Base-by-base conservation (phyloP, 2,113 vertebrate species). In the Platanista minor region DNA sequence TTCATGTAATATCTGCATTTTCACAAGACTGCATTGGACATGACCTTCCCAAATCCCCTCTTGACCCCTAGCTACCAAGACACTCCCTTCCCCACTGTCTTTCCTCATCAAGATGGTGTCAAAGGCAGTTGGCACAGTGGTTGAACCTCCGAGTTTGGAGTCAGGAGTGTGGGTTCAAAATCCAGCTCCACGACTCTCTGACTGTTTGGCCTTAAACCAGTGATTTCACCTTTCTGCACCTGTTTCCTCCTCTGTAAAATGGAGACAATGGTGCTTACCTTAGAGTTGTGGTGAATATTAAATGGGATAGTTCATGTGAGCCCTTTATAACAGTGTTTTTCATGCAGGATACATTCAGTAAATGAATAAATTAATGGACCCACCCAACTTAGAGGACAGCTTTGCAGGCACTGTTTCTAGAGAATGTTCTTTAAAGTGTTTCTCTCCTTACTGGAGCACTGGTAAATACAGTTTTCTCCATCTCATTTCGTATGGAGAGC, bases 31-130 rank as follows among this genome's bases (percentile, higher is more conserved):
- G n/a, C 5, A 1, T 0, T 27, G 27, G 14, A 61, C 15, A 14
- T 17, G 41, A 71, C 61, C n/a, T 71, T 89, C 54, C 41, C 43
- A 27, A 43, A 23, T 64, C 33, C 72, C 17, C 36, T 41, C 57
- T 69, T 27, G 78, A 36, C 11, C 2, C 21, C 36, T 5, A 23
- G 14, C 5, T 43, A 6, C 12, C 43, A 64, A 10, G 12, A 49
- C 25, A 11, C 33, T 29, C 2, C 17, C 27, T 15, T 6, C 25
- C 14, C 8, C 3, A 6, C 3, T 9, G 0, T 29, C 62, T 54
- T 31, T 83, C 23, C 75, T 57, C 33, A 3, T 49, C 36, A 4
- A 9, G 1, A 75, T 64, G 23, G 9, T 21, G 2, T 27, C 14
- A 4, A 17, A 75, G 86, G 31, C 61, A 9, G 0, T 18, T 4